Base-by-base conservation (phyloP, 2,888 invertebrate species). In the Parasteatoda lunata region DNA sequence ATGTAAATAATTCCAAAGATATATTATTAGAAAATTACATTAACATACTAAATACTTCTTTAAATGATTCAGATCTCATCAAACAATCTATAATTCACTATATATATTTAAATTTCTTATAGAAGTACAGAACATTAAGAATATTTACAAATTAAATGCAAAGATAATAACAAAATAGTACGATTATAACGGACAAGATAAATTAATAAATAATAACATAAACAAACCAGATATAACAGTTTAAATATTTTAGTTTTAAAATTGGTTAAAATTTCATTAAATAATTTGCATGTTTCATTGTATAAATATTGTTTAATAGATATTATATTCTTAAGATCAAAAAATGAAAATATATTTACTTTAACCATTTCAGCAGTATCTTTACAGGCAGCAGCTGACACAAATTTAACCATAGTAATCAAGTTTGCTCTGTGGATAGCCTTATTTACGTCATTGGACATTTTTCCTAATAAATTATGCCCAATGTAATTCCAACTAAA, bases 381-480 rank as follows among this genome's bases (percentile, higher is more conserved):
- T 13, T 71, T 71, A 49, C 85, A 86, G 30, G 85, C 64, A 68
- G 85, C 52, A 48, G 85, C 85, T 3, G 84, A 85, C 13, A 75
- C 75, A 65, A 85, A 85, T 48, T 85, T 85, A 3, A 85, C 51
- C 84, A 85, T 85, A 0, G 84, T 85, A 4, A 85, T 52, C 45
- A 85, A 64, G 30, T 75, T 11, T n/a, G 84, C 84, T 59, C 9
- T 5, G 9, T 59, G 59, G 45, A 85, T 59, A 1, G 70, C 75
- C 3, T 51, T 49, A 15, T 69, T 47, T 4, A 85, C 79, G 3
- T 76, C 52, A 47, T 69, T 65, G n/a, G 69, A 52, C 64, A 79
- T 78, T n/a, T 66, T 76, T 0, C 65, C 70, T 45, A 85, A 15
- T 15, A 85, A 76, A 79, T 85, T 79, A 15, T 51, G 48, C 5